Evolutionary conservation across 2,797 vertebrate genomes (phyloP), one percentile per base, ranked within the genome.

Genomic region (Heteromormyrus szaboi): DNA sequence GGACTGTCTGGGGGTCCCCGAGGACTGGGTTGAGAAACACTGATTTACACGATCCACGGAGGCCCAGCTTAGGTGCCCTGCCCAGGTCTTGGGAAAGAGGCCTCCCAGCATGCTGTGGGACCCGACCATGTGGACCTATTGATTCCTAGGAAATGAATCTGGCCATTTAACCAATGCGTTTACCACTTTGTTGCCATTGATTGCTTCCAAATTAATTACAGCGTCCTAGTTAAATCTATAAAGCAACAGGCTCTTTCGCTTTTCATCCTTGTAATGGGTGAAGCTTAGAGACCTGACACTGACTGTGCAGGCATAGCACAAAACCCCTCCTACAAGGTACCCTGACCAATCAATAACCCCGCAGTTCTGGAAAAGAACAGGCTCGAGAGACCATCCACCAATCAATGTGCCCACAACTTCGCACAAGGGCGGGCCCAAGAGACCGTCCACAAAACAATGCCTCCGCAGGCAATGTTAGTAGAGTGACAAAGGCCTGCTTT

Each of bases 191-290:
- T 79, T 76, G 46, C 87, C 46, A 88, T 88, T 88, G 87, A 88
- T 88, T 81, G 50, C 50, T 88, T 88, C 62, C 50, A 88, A 88
- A 88, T 72, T 76, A 88, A 88, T 88, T 88, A 79, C 44, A 88
- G 44, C 50, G 22, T 68, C 87, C 46, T 50, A 76, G 86, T 68
- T 79, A 76, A 88, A 88, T 88, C 65, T 54, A 79, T 79, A 76
- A 22, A 65, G 87, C 87, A 79, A 79, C 68, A 88, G 50, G 87
- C 46, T 62, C 54, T 65, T 33, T 87, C 29, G 19, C 56, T 65
- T 56, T 46, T 87, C 37, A 59, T 56, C 86, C 53, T 65, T 87
- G 86, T 87, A 87, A 87, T 87, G 54, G 86, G 54, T 19, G 19
- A 53, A 72, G 68, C 65, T 88, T 88, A 88, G 62, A 88, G 87